Conservation (phyloP, 2,113 vertebrate genomes). For the Platichthys stellatus region DNA sequence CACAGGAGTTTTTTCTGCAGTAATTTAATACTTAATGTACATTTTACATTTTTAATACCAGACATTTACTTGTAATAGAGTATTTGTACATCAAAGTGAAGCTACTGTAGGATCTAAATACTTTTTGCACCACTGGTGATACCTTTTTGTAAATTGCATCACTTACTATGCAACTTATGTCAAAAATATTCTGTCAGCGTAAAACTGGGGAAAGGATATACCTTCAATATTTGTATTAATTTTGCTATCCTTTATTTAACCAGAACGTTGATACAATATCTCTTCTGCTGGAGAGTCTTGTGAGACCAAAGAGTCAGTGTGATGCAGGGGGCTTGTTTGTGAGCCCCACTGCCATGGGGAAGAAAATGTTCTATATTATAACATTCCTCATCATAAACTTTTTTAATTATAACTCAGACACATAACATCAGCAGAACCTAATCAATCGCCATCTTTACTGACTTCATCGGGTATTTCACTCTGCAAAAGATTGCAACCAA, state of each 20-base stretch:
- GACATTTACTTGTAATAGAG: neutral
- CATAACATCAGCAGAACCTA: conserved; percentile 13
- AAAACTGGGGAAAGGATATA: neutral
- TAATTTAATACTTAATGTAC: neutral
- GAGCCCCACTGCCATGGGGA: too few relatives aligned
- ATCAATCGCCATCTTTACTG: neutral
- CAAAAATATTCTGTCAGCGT: neutral
- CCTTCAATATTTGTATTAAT: too few relatives aligned
- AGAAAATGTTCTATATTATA: too few relatives aligned
- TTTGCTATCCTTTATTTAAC: too few relatives aligned
- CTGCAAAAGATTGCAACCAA: conserved; percentile 8
- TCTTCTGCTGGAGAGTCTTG: too few relatives aligned
- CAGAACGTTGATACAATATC: too few relatives aligned
- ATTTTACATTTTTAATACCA: neutral
- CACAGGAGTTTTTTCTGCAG: neutral
- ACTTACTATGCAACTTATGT: neutral
- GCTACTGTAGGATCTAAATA: too few relatives aligned
- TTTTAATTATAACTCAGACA: conserved; percentile 25
- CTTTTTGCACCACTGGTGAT: too few relatives aligned
- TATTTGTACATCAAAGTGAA: neutral
- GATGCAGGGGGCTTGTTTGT: too few relatives aligned
- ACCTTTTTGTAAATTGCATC: neutral
- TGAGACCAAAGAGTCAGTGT: too few relatives aligned
- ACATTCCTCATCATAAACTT: conserved; percentile 2
- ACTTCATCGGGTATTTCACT: conserved; percentile 3